Percentiles rank a stretch among this genome's conserved stretches.
phyloP scores from a whole-genome alignment of 2,797 vertebrate species.

The Selene dorsalis region DNA sequence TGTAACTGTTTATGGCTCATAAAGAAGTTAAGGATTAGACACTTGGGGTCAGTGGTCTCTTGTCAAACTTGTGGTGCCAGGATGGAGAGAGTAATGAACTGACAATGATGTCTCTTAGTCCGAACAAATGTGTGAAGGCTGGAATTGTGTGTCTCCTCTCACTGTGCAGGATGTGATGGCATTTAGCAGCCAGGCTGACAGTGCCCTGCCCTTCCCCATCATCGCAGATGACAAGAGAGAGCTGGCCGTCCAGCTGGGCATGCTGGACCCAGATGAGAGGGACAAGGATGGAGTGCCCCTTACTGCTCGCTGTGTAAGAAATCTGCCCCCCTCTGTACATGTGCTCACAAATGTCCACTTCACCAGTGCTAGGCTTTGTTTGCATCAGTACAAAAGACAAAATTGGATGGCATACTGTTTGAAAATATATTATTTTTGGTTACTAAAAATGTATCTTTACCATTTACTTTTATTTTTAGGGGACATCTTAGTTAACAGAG shows the following conservation, averaged over 20 bases:
- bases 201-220: slow-evolving; percentile 92
- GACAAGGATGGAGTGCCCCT: slow-evolving; percentile 92
- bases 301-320: slow-evolving; percentile 94
- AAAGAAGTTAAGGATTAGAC: slow-evolving; percentile 7
- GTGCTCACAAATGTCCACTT: no score
- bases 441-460: background rate
- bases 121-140: background rate
- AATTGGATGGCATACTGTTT: background rate
- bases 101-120: background rate
- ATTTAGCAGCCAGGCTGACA: slow-evolving; percentile 76
- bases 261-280: slow-evolving; percentile 95
- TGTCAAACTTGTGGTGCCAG: background rate
- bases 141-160: background rate
- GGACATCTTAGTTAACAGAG: background rate
- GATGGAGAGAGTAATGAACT: background rate
- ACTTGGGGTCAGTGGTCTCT: background rate
- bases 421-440: background rate
- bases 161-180: slow-evolving; percentile 90
- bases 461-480: background rate
- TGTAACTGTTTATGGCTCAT: background rate
- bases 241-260: slow-evolving; percentile 90
- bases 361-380: no score
- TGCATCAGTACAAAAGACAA: background rate
- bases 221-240: slow-evolving; percentile 92
- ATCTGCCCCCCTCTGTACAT: background rate